Evolutionary conservation across 2,888 invertebrate genomes (phyloP), one percentile per base, ranked within the genome.

Genomic region (Electrophaes corylata): DNA sequence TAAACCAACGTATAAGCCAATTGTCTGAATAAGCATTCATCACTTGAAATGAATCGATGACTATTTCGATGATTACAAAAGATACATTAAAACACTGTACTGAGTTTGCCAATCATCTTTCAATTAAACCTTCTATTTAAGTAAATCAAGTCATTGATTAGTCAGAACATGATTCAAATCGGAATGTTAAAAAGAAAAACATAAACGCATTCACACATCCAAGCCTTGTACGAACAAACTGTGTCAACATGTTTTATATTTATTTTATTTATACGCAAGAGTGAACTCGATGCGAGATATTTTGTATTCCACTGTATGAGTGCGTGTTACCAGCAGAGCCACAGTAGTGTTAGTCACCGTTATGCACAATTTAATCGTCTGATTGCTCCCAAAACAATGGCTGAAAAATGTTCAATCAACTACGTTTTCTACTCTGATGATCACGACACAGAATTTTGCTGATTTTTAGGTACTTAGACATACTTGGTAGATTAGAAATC

Each of bases 301-400:
- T 58, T 48, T 39, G 51, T 52, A 48, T 44, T 16, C 41, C 20
- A 23, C 41, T 16, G 19, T 49, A 20, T 52, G 49, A 45, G 60
- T 60, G 61, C 57, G 57, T 63, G 56, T 64, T 55, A 41, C 11
- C n/a, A 56, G 44, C 58, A 54, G 56, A 64, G 64, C 57, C 53
- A 48, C 44, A 60, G 20, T 41, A 10, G 12, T 44, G 53, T 61
- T 52, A 54, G 63, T 64, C 65, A 64, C 63, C 64, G 75, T 76
- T 66, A 76, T 71, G 76, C 75, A 52, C 72, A 83, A 81, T 83
- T 84, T 84, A 69, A 73, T 63, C 66, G 61, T 64, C 66, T 79
- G 79, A 78, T 78, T 64, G 60, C 60, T 49, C 66, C 66, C 73
- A 73, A 81, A 79, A 83, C 81, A 83, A 84, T 80, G 69, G 69